Base-by-base conservation (phyloP, 2,797 vertebrate genomes). In the Semaprochilodus insignis region DNA sequence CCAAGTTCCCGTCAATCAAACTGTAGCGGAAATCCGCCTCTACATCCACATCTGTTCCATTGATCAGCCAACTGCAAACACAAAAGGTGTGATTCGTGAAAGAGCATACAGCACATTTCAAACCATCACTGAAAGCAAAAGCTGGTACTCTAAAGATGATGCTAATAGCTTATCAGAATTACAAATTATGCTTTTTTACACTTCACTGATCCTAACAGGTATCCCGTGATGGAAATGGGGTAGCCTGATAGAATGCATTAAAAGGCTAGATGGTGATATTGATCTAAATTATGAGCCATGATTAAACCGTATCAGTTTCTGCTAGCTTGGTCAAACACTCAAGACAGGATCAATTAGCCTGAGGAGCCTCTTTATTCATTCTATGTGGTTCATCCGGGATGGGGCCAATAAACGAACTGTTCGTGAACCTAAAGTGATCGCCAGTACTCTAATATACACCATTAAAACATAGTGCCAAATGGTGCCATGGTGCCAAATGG, bases 41-140 rank as follows among this genome's bases (percentile, higher is more conserved):
- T 75, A 93, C 75, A 77, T 97, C 93, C 0, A 97, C 93, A 85
- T 95, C 93, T 0, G 96, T 97, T 86, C 96, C 96, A 89, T 99
- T 99, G 90, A 95, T 92, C 90, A 96, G 92, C 98, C 98, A 99
- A 83, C 97, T 99, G 89, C 76, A 85, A 90, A 93, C 81, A 92
- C 69, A 91, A 87, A 69, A 2, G n/a, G 62, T 60, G 81, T 6
- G 36, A 78, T 25, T 25, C 60, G n/a, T 23, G 40, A 13, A 17
- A 78, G 27, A 83, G 13, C 31, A 76, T 44, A 10, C 48, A 57
- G 23, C 14, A 19, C 57, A 16, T 10, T 15, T 21, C 8, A 40
- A 67, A 67, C 31, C 65, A 40, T 19, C 6, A 44, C 81, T 85
- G 82, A 62, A 87, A 65, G 34, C 15, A 40, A 67, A 62, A 59